Percentiles rank a stretch among this genome's conserved stretches.
These are phyloP conservation scores for Anomalospiza imberbis DNA, from an alignment of 2,797 vertebrate species.

Conservation along the genomic window DNA sequence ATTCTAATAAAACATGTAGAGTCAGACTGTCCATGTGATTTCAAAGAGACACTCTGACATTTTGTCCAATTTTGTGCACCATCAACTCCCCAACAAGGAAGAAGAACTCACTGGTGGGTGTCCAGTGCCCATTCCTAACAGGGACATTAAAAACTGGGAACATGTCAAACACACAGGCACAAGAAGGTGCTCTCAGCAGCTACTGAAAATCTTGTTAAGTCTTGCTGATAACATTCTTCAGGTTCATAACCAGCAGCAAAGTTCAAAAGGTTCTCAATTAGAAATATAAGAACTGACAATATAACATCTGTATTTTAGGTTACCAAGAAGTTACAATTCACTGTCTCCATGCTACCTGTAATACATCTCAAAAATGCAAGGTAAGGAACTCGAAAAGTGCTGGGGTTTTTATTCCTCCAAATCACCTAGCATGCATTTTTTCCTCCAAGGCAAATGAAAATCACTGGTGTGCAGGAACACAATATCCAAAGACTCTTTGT, in stretches of 20 bases:
- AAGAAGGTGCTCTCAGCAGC: neutral
- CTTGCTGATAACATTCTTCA: neutral
- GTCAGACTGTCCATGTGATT: neutral
- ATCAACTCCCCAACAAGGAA: neutral
- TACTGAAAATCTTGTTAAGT: neutral
- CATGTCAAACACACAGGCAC: neutral
- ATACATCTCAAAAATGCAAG: neutral
- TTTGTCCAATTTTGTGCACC: neutral
- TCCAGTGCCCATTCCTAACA: neutral
- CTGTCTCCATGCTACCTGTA: neutral
- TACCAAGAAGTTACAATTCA: neutral
- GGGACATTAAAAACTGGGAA: neutral
- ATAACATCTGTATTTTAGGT: neutral
- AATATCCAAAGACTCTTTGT: neutral
- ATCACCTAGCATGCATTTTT: neutral
- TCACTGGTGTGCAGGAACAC: neutral
- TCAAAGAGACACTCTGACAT: neutral
- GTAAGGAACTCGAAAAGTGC: neutral
- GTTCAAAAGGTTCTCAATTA: neutral
- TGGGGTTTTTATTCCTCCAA: fast-evolving
- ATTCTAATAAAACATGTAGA: neutral
- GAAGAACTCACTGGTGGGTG: neutral
- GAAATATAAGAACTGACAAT: neutral
- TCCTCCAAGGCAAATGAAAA: neutral
- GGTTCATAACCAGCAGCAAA: neutral